Evolutionary conservation across 1,140 invertebrate species (phyloP), one percentile per base, ranked within the genome.

Genomic region (Pseudomyrmex concolor): DNA sequence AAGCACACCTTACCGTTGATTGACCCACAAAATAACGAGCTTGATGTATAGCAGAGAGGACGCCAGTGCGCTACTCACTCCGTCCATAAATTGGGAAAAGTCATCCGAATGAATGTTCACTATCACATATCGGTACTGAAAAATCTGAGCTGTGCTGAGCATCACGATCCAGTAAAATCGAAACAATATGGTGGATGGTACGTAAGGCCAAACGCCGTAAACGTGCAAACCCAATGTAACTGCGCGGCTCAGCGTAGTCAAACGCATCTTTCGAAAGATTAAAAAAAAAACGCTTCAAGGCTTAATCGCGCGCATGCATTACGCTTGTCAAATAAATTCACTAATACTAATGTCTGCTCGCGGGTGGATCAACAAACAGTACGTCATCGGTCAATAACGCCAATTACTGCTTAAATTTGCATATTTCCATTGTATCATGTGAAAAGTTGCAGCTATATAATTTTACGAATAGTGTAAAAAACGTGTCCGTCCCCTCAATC

Each of bases 31-130:
- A 2, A 76, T 55, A 50, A 64, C 15, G 45, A 83, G 80, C n/a
- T 82, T 82, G 19, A 76, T 76, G 19, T 64, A 76, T 0, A 83
- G 13, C 10, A 83, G 19, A n/a, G 59, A 48, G 10, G 34, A 64
- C 0, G 71, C 13, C 51, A 83, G 50, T n/a, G 80, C 62, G 15
- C 71, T 66, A n/a, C 80, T 64, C 3, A 83, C 15, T 15, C 71
- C 59, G 8, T 83, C 80, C 60, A 83, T 83, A 0, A 55, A 57
- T 1, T 76, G 13, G 8, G 72, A 54, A 9, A 83, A 66, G n/a
- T 80, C 54, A 25, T 83, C 80, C 60, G 45, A 55, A 64, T 63
- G 25, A 57, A 83, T 48, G 43, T 83, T 63, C n/a, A 83, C 22
- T 1, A 83, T 5, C 12, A 76, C 60, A 15, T 57, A 83, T 43